These are phyloP conservation scores for Drosophila kokeensis DNA, from an alignment of 2,888 invertebrate species.

Conservation along the genomic window DNA sequence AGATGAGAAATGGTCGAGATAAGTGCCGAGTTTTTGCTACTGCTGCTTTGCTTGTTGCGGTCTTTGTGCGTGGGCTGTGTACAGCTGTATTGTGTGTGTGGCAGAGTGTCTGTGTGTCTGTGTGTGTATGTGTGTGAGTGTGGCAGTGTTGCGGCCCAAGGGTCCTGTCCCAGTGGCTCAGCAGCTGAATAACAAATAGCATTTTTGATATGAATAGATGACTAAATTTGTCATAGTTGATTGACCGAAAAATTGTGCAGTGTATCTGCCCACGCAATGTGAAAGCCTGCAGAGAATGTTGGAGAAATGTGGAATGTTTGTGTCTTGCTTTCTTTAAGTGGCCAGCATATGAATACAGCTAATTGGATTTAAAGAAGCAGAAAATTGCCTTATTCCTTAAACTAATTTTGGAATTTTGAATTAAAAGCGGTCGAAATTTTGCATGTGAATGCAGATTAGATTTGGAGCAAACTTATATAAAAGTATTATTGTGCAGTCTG, in stretches of 20 bases:
- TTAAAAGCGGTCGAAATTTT: not conserved
- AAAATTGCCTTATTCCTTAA: not conserved
- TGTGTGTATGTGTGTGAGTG: not conserved
- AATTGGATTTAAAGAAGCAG: constrained; percentile 30
- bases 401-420: not conserved
- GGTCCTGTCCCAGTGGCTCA: constrained; percentile 32
- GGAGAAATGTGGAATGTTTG: constrained; percentile 7
- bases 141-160: constrained; percentile 10
- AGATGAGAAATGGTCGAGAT: constrained; percentile 10
- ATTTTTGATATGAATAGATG: constrained; percentile 56
- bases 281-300: not conserved
- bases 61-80: constrained; percentile 41
- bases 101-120: constrained; percentile 7
- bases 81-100: constrained; percentile 2
- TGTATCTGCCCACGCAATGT: not conserved
- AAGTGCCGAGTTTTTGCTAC: constrained; percentile 2
- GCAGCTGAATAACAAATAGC: constrained; percentile 58
- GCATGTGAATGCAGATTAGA: not conserved
- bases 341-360: constrained; percentile 29
- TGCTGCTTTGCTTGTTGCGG: constrained; percentile 16
- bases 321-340: not conserved
- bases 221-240: constrained; percentile 63
- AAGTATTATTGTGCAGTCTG: not conserved
- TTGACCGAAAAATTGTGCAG: constrained; percentile 63
- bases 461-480: too few species aligned